phyloP scores from a whole-genome alignment of 2,888 invertebrate genomes.

The Gnatocerus cornutus region DNA sequence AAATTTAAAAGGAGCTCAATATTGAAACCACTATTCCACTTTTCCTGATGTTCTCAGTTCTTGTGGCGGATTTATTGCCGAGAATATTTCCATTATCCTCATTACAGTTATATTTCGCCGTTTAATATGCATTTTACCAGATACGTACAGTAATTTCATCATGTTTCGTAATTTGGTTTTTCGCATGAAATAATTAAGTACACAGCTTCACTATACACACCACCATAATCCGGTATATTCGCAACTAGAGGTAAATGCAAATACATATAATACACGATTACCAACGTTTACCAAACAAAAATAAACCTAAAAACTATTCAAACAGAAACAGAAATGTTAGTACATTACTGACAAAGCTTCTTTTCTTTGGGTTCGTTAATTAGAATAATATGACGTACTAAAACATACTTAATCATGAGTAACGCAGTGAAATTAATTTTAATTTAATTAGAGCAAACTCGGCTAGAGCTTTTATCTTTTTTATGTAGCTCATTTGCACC shows the following conservation, averaged over 20 bases:
- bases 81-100: background rate
- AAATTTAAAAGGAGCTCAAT: conserved; percentile 22
- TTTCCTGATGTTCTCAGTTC: conserved; percentile 10
- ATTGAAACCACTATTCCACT: conserved; percentile 18
- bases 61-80: conserved; percentile 14
- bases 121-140: background rate
- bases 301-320: background rate
- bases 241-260: too few relatives aligned
- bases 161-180: background rate
- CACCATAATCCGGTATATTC: too few relatives aligned
- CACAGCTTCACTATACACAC: too few relatives aligned
- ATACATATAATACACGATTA: too few relatives aligned
- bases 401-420: background rate
- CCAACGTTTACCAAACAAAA: too few relatives aligned
- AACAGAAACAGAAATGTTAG: background rate
- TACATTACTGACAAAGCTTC: background rate
- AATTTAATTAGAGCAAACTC: conserved; percentile 13
- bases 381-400: conserved; percentile 4
- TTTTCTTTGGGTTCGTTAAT: background rate
- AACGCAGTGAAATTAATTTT: background rate
- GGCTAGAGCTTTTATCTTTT: conserved; percentile 13
- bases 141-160: background rate
- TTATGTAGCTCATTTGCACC: conserved; percentile 24
- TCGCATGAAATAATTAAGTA: background rate
- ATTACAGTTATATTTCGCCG: background rate